Conservation (phyloP, 1,140 invertebrate species). For the Drosophila repleta region DNA sequence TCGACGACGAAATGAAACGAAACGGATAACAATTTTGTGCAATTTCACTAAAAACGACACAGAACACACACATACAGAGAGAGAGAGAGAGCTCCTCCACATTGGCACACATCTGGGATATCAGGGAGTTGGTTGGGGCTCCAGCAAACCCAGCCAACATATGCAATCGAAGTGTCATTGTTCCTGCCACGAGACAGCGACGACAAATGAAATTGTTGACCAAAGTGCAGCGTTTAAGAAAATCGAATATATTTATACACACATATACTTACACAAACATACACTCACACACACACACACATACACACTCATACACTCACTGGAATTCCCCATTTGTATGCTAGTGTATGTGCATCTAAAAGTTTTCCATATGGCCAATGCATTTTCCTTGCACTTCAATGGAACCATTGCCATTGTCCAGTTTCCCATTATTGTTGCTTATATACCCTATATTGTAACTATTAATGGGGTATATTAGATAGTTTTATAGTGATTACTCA, state of each 20-base stretch:
- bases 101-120: slow-evolving; percentile 61
- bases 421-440: slow-evolving; percentile 36
- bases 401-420: slow-evolving; percentile 37
- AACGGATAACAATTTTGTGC: slow-evolving; percentile 79
- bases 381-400: slow-evolving; percentile 38
- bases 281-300: background rate
- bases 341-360: slow-evolving; percentile 28
- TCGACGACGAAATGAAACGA: slow-evolving; percentile 65
- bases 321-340: background rate
- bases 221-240: slow-evolving; percentile 76
- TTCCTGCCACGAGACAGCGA: slow-evolving; percentile 18
- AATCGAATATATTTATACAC: slow-evolving; percentile 19
- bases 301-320: no score
- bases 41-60: slow-evolving; percentile 74
- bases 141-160: slow-evolving; percentile 28
- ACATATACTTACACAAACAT: slow-evolving; percentile 1
- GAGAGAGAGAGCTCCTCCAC: slow-evolving; percentile 52
- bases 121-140: background rate
- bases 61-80: slow-evolving; percentile 57
- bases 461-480: background rate
- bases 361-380: slow-evolving; percentile 49
- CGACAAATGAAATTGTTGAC: slow-evolving; percentile 73
- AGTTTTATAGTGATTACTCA: no score
- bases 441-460: background rate
- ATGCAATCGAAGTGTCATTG: slow-evolving; percentile 67